Evolutionary conservation across 2,888 invertebrate genomes (phyloP), one percentile per base, ranked within the genome.

Genomic region (Capitulum mitella): DNA sequence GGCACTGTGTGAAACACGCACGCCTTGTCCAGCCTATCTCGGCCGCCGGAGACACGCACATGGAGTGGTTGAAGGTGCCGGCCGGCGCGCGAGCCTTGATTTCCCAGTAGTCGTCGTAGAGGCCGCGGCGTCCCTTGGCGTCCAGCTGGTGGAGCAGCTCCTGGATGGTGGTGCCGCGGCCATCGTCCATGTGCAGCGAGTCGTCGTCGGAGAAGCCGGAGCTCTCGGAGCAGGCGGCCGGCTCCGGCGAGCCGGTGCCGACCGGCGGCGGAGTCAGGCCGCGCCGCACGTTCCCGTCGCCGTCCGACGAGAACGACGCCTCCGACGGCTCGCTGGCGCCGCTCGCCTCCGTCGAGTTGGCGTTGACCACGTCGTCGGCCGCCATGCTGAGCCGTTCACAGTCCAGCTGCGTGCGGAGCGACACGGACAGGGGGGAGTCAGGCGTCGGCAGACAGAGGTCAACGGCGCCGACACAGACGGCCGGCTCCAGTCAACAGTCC

Each of bases 191-290:
- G 78, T 81, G 81, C 46, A 82, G 79, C 40, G 76, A 78, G 88
- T 94, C 95, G 88, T 95, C 95, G 88, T 95, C 94, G 84, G 93
- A 94, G 87, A 94, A 93, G 77, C 93, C 94, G 81, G 93, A 93
- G 81, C 80, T 80, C 77, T 80, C 85, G 51, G 83, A 82, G 77
- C 91, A 91, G 82, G 91, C 92, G 82, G 91, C 92, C 82, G 85
- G 88, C 85, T 90, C 91, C 83, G 90, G 91, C 82, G 84, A 87
- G 81, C 84, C 82, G 77, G 79, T n/a, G 64, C 80, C 78, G 58
- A 78, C 58, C 58, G 79, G 34, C 58, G 75, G 34, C 54, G 78
- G 70, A 6, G 26, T 43, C 34, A 8, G 34, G 34, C 37, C 26
- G n/a, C n/a, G 40, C 16, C 34, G 26, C 34, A 37, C 32, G 40